Conservation (phyloP, 2,113 vertebrate species). For the Siphamia tubifer region DNA sequence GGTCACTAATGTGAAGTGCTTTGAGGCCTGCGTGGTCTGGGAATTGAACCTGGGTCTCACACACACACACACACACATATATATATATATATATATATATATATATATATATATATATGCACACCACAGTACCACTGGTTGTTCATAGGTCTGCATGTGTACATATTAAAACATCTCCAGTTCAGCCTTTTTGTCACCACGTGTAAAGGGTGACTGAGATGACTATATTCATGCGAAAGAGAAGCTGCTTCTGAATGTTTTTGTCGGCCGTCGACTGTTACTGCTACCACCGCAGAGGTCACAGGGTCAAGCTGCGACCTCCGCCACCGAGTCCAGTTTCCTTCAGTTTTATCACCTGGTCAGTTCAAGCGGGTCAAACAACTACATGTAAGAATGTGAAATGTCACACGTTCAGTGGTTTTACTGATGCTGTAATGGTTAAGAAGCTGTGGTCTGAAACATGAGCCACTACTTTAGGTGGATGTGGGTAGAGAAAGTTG, state of each 20-base stretch:
- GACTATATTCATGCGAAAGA: background rate
- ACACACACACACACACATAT: no score
- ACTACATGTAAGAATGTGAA: background rate
- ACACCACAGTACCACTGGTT: no score
- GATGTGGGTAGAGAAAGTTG: no score
- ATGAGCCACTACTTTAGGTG: no score
- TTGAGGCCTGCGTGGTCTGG: no score
- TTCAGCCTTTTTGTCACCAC: background rate
- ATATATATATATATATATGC: no score
- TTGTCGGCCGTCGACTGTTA: background rate
- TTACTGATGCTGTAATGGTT: background rate
- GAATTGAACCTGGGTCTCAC: no score
- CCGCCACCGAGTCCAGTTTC: constrained; percentile 3
- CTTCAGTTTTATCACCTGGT: background rate
- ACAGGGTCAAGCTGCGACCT: background rate
- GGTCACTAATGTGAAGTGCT: no score
- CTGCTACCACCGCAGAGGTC: background rate
- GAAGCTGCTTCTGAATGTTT: background rate
- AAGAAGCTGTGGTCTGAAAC: background rate
- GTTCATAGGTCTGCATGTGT: no score
- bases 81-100: no score
- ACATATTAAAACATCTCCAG: background rate
- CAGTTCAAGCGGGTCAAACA: background rate
- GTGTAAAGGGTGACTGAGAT: background rate
- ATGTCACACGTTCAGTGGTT: background rate